Evolutionary conservation across 2,888 invertebrate genomes (phyloP), one percentile per base, ranked within the genome.

Genomic region (Tipula helvola): DNA sequence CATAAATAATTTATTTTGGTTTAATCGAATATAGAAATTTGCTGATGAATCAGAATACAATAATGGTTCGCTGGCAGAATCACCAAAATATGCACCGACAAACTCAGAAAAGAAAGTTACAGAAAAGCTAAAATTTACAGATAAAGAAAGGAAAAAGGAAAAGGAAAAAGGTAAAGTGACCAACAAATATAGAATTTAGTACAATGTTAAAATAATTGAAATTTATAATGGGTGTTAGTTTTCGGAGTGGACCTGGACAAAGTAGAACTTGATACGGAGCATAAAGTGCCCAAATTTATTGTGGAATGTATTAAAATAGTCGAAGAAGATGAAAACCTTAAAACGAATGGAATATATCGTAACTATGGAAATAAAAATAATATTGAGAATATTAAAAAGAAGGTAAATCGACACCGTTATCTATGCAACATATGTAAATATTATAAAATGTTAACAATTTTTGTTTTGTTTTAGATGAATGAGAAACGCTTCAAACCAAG

Each of bases 331-430:
- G 95, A 95, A 89, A 94, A 95, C 89, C 94, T 97, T 92, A 93
- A 94, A 89, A 95, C 96, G 36, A 96, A 97, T 90, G 98, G 98
- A 0, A 92, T 98, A 87, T 98, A 98, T 91, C 92, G 99, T 86
- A 96, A 98, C 86, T 97, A 97, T 87, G 99, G 98, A 28, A 99
- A 99, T 92, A 92, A 92, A 88, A 88, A 90, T 83, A 89, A 89
- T 42, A 90, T 91, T 52, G 92, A 92, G 86, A 90, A 91, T 47
- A 88, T 91, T n/a, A 91, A 91, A 85, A 90, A 90, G 86, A 91
- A 90, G 86, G 87, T 87, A 83, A 7, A 52, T 2, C 36, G 10
- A 0, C 18, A 8, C 13, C 5, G 5, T 13, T 8, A 36, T 5
- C 7, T 28, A 28, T 52, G 42, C n/a, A 57, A 10, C 47, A 47